These are phyloP conservation scores for Allolobophora icterica DNA, from an alignment of 2,888 invertebrate species.

Conservation along the genomic window DNA sequence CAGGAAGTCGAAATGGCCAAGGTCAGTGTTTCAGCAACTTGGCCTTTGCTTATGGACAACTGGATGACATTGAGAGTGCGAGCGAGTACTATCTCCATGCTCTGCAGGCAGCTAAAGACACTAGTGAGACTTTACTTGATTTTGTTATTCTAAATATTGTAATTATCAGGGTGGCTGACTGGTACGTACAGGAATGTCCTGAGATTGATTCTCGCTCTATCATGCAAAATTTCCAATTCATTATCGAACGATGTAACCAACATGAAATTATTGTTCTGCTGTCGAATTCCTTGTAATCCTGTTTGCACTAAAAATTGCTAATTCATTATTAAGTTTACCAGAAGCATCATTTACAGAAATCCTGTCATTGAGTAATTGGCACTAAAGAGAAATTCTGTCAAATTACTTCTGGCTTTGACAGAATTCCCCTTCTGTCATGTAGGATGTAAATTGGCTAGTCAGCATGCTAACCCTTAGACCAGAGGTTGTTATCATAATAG, in stretches of 20 bases:
- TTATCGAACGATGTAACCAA: no score
- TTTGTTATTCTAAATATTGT: neutral
- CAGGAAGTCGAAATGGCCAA: constrained; percentile 53
- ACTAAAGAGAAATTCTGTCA: no score
- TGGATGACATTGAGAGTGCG: constrained; percentile 52
- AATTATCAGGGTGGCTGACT: neutral
- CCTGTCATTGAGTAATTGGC: no score
- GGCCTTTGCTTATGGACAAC: constrained; percentile 58
- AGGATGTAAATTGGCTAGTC: neutral
- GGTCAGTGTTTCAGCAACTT: constrained; percentile 60
- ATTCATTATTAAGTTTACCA: no score
- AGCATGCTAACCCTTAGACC: neutral
- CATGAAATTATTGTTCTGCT: no score
- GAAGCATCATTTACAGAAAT: no score
- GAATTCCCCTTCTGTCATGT: neutral
- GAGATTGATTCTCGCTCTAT: no score
- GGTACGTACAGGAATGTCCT: no score
- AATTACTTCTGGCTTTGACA: neutral
- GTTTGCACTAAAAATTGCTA: no score
- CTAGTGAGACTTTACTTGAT: constrained; percentile 49
- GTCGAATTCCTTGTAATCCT: no score
- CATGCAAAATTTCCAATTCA: no score
- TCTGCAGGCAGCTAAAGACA: constrained; percentile 56
- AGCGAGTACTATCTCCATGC: constrained; percentile 57
- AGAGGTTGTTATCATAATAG: neutral